These are phyloP conservation scores for Nematopogon swammerdamellus DNA, from an alignment of 2,888 invertebrate genomes.

Conservation along the genomic window DNA sequence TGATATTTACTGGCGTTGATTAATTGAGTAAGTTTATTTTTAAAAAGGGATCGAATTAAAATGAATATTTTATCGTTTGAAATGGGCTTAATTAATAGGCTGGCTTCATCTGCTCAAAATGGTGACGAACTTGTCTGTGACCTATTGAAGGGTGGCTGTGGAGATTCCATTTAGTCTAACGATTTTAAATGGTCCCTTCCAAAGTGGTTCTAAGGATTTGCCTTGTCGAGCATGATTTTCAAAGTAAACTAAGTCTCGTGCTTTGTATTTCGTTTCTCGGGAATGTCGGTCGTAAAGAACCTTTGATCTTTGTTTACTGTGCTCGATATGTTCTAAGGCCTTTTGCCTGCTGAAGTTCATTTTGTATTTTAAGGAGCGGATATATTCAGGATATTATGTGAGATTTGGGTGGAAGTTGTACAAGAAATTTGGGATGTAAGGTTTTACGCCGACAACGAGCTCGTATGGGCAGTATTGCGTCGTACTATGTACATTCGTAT, in stretches of 20 bases:
- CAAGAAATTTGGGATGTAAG: background rate
- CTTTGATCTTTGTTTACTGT: too few relatives aligned
- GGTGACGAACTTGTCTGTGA: too few relatives aligned
- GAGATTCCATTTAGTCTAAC: too few relatives aligned
- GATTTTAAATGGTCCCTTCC: too few relatives aligned
- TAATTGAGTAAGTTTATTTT: background rate
- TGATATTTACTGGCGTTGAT: too few relatives aligned
- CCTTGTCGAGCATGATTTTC: background rate
- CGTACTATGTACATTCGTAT: background rate
- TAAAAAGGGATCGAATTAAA: background rate
- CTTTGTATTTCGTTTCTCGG: background rate
- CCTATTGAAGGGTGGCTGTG: background rate
- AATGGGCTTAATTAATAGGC: background rate
- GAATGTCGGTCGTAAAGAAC: too few relatives aligned
- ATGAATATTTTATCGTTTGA: too few relatives aligned
- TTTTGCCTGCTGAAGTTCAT: too few relatives aligned
- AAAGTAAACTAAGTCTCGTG: background rate
- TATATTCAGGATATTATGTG: too few relatives aligned
- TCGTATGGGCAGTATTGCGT: background rate
- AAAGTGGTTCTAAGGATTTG: background rate
- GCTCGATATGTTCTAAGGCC: too few relatives aligned
- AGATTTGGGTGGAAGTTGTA: constrained; percentile 12
- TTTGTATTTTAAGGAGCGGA: background rate
- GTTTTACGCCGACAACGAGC: background rate
- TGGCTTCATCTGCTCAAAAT: too few relatives aligned